phyloP scores from a whole-genome alignment of 2,797 vertebrate species.

The Oophaga sylvatica region DNA sequence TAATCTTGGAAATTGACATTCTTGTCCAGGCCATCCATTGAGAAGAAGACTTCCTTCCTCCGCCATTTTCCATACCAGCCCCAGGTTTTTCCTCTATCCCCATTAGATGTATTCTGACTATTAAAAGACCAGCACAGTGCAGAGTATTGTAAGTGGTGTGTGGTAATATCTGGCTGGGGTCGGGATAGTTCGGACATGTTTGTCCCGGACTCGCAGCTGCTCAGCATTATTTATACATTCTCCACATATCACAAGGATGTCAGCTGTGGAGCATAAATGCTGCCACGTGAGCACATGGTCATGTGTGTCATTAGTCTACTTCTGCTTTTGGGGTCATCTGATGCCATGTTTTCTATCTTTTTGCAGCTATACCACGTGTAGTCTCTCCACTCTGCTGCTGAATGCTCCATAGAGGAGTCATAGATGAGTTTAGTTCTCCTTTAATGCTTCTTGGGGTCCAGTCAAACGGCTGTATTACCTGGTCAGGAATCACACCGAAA shows the following conservation, averaged over 20 bases:
- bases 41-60: neutral
- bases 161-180: neutral
- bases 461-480: too few species aligned
- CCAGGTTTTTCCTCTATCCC: too few species aligned
- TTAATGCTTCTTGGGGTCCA: too few species aligned
- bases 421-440: too few species aligned
- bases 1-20: neutral
- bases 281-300: neutral
- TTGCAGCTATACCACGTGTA: too few species aligned
- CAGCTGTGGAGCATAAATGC: neutral
- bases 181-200: neutral
- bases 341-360: too few species aligned
- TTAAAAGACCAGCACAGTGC: neutral
- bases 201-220: constrained; percentile 1
- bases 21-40: neutral
- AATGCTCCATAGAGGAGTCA: too few species aligned
- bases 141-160: neutral
- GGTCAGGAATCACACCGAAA: too few species aligned
- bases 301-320: neutral
- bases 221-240: constrained; percentile 9
- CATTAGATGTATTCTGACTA: too few species aligned
- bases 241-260: neutral
- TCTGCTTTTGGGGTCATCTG: too few species aligned
- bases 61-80: neutral
- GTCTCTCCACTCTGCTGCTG: too few species aligned